Base-by-base conservation (phyloP, 2,888 invertebrate species). In the Aporophyla nigra region DNA sequence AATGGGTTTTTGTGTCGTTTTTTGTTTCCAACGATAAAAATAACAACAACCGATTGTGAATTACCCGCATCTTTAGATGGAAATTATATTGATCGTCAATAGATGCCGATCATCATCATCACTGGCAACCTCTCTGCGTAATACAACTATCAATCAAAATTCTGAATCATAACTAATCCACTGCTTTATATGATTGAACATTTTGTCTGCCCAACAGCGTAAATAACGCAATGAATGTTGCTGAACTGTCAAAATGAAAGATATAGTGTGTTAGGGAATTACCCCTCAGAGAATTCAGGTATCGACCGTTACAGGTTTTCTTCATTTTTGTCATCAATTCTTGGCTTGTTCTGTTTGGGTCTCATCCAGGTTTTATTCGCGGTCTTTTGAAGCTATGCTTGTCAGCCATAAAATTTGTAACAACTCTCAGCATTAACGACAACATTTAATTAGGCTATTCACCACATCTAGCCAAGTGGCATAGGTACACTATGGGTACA, bases 1-100 rank as follows among this genome's bases (percentile, higher is more conserved):
- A 21, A 43, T 66, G 21, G 46, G 24, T 68, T 63, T 67, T 79
- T 83, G 67, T 58, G 58, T 40, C 10, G 5, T 61, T 54, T 16
- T 16, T 53, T 53, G 51, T 62, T 19, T 58, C n/a, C 4, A 19
- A 53, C 5, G 5, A 54, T n/a, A 76, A 49, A 51, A 49, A 56
- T 10, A n/a, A 43, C 6, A 46, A 14, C 2, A 21, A n/a, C 16
- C 10, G 33, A 24, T 53, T 46, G 53, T 5, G 24, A 46, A 24
- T 53, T 46, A 71, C 6, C 21, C 7, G 12, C 24, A 27, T 24
- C 12, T n/a, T 33, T 21, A 40, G 4, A 19, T 5, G 43, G 2
- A 24, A 24, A 24, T 63, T 24, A 46, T 24, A 63, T 46, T 63
- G 10, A 63, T 63, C 1, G 5, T 1, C 1, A 43, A 43, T 63